A percentile compares a stretch with the other conserved stretches of the same genome.
Conservation (phyloP, 1,140 invertebrate species). For the Stenopsyche tienmushanensis region DNA sequence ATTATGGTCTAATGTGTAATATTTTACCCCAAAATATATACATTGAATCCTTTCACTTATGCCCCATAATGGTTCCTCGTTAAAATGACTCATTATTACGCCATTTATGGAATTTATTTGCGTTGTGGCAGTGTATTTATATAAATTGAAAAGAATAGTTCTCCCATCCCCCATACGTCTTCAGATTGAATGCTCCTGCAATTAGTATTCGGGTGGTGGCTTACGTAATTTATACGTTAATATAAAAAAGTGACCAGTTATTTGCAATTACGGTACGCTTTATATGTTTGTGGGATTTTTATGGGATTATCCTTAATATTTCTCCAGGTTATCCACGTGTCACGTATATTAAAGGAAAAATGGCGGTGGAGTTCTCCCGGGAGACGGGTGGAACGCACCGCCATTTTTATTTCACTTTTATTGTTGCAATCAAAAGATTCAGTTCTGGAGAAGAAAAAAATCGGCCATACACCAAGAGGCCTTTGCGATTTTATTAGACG, state of each 20-base stretch:
- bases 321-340: neutral
- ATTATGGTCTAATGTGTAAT: no score
- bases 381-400: neutral
- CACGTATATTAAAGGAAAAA: neutral
- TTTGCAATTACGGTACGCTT: neutral
- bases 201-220: neutral
- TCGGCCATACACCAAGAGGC: neutral
- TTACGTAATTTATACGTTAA: neutral
- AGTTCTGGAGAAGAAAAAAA: conserved; percentile 11
- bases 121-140: no score
- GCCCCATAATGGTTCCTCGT: no score
- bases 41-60: no score
- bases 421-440: conserved; percentile 28
- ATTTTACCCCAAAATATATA: no score
- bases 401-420: conserved; percentile 23
- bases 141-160: no score
- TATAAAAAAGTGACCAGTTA: neutral
- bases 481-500: conserved; percentile 14
- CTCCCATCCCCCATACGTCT: no score
- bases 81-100: no score
- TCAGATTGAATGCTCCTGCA: no score
- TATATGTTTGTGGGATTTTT: neutral
- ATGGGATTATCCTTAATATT: neutral
- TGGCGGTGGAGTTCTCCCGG: neutral
- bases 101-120: no score